Conservation (phyloP, 2,888 invertebrate species). For the Tetranychus piercei region DNA sequence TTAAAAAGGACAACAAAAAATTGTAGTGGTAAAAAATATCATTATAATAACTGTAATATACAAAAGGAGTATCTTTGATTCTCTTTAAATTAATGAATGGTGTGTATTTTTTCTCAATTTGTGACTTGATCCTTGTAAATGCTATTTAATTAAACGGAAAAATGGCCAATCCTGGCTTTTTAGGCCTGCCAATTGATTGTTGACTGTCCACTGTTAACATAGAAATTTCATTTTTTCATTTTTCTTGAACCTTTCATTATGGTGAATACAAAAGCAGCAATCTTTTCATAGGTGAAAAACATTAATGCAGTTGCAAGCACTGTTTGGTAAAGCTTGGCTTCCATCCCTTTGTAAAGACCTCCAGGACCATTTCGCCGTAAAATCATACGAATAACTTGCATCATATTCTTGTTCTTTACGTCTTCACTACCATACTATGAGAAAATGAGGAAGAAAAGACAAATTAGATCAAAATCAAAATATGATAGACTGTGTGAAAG, state of each 20-base stretch:
- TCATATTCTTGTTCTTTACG: slow-evolving; percentile 21
- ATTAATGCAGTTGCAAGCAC: slow-evolving; percentile 72
- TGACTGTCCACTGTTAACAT: no score
- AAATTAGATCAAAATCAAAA: neutral
- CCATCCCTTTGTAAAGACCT: slow-evolving; percentile 63
- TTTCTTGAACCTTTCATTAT: slow-evolving; percentile 28
- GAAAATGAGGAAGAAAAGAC: neutral
- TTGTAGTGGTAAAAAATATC: no score
- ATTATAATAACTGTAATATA: no score
- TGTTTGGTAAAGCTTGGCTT: slow-evolving; percentile 72
- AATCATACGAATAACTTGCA: slow-evolving; percentile 18
- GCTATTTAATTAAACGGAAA: no score
- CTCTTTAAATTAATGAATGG: no score
- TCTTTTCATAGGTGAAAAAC: slow-evolving; percentile 76
- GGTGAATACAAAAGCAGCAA: slow-evolving; percentile 51
- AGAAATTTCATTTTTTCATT: slow-evolving; percentile 9
- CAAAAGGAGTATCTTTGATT: no score
- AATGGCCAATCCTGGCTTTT: no score
- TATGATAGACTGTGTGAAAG: neutral
- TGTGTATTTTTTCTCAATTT: no score
- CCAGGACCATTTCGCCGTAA: slow-evolving; percentile 44
- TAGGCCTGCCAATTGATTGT: no score
- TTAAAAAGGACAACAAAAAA: no score
- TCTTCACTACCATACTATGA: slow-evolving; percentile 24
- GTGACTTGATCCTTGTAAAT: no score